A percentile compares a stretch with the other conserved stretches of the same genome.
These are phyloP conservation scores for Alca torda DNA, from an alignment of 2,797 vertebrate genomes.

Conservation along the genomic window DNA sequence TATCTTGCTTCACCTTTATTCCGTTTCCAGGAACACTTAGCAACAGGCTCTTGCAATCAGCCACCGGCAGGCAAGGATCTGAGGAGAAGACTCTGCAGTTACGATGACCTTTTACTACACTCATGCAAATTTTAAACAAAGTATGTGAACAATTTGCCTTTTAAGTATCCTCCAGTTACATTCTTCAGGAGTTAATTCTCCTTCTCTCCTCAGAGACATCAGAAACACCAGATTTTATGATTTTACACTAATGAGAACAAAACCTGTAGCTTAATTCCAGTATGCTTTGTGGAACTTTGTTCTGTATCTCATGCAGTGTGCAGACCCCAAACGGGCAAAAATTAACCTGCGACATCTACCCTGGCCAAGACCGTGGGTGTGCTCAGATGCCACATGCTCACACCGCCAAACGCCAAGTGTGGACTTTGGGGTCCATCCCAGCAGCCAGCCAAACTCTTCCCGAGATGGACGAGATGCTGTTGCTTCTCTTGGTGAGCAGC, in stretches of 20 bases:
- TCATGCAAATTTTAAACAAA: constrained; percentile 68
- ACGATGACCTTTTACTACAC: constrained; percentile 44
- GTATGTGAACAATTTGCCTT: constrained; percentile 58
- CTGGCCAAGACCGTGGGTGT: not conserved
- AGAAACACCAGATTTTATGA: constrained; percentile 37
- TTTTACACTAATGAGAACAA: constrained; percentile 60
- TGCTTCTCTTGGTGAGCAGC: not conserved
- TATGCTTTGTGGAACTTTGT: not conserved
- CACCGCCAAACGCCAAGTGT: fast-evolving
- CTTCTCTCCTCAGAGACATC: not conserved
- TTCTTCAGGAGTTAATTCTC: constrained; percentile 46
- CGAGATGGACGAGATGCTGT: not conserved
- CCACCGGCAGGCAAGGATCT: constrained; percentile 43
- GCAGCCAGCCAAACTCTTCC: not conserved
- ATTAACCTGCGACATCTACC: not conserved
- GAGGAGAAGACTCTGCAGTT: constrained; percentile 39
- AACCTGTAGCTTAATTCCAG: not conserved
- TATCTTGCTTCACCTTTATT: constrained; percentile 51
- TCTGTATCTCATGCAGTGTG: not conserved
- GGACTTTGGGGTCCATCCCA: not conserved
- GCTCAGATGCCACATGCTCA: fast-evolving
- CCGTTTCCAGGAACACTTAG: constrained; percentile 64
- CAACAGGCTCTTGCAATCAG: constrained; percentile 62
- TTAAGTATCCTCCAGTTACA: constrained; percentile 44
- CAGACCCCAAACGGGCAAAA: not conserved